phyloP scores from a whole-genome alignment of 2,113 vertebrate genomes.

The Bufo gargarizans region DNA sequence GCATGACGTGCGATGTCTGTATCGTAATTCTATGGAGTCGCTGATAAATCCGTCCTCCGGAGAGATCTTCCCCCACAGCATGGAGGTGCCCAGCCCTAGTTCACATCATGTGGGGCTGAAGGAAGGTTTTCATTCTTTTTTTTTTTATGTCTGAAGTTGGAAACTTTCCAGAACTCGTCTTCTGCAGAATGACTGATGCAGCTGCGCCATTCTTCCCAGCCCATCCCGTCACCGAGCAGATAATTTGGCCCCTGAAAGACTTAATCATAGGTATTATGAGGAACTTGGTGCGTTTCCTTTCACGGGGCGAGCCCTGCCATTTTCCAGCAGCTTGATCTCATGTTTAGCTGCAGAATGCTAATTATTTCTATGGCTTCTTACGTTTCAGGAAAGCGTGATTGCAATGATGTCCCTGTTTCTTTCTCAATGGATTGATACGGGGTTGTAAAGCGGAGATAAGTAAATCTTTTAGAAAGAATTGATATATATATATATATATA shows the following conservation, averaged over 20 bases:
- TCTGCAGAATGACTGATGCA: slow-evolving; percentile 26
- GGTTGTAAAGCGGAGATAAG: neutral
- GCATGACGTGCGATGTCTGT: neutral
- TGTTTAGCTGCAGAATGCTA: slow-evolving; percentile 28
- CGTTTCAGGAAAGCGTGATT: slow-evolving; percentile 1
- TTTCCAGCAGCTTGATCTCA: slow-evolving; percentile 46
- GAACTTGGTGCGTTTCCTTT: slow-evolving; percentile 32
- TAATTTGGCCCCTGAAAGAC: slow-evolving; percentile 45
- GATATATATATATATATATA: neutral
- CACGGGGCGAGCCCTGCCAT: neutral
- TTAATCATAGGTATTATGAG: slow-evolving; percentile 55
- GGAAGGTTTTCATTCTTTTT: neutral
- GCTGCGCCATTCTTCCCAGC: slow-evolving; percentile 43
- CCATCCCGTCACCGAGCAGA: slow-evolving; percentile 39
- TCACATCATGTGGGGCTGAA: neutral
- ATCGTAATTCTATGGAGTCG: neutral
- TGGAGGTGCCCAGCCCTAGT: neutral
- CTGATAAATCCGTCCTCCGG: neutral
- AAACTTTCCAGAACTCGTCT: slow-evolving; percentile 4
- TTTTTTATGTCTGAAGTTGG: slow-evolving; percentile 28
- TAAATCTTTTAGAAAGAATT: neutral
- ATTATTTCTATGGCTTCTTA: slow-evolving; percentile 29
- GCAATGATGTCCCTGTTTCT: slow-evolving; percentile 16
- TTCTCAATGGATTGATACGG: slow-evolving; percentile 4
- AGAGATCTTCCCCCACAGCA: neutral